Percentiles rank a stretch among this genome's conserved stretches.
These are phyloP conservation scores for Timema podura DNA, from an alignment of 2,888 invertebrate species.

Conservation along the genomic window DNA sequence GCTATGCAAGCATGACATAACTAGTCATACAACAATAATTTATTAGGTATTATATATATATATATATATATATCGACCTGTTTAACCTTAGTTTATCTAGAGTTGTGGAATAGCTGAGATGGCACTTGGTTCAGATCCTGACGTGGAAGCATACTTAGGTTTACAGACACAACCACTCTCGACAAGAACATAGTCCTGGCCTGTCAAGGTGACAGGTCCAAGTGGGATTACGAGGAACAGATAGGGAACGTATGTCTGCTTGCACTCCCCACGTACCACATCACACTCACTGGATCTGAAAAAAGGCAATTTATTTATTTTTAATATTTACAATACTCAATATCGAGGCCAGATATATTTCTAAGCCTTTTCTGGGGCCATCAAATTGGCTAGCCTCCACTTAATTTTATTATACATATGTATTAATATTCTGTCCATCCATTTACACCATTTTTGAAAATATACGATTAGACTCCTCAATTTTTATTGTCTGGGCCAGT, in stretches of 20 bases:
- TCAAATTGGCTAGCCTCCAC: too few relatives aligned
- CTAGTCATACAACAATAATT: too few relatives aligned
- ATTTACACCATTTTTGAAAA: too few relatives aligned
- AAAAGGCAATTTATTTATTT: conserved; percentile 33
- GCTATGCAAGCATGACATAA: too few relatives aligned
- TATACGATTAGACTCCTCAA: too few relatives aligned
- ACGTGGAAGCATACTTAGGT: conserved; percentile 50
- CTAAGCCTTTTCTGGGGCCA: too few relatives aligned
- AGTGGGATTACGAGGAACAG: conserved; percentile 85
- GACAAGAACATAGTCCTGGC: conserved; percentile 91
- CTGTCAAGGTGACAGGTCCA: conserved; percentile 85
- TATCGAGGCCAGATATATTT: too few relatives aligned
- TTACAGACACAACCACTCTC: conserved; percentile 91
- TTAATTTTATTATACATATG: too few relatives aligned
- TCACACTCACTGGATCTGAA: conserved; percentile 84
- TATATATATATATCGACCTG: too few relatives aligned
- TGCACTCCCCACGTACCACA: conserved; percentile 82
- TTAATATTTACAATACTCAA: background rate
- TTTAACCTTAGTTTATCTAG: background rate
- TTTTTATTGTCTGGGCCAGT: too few relatives aligned
- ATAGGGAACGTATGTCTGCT: conserved; percentile 89
- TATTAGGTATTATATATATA: too few relatives aligned
- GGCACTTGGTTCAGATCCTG: conserved; percentile 22
- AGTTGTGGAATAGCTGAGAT: conserved; percentile 24
- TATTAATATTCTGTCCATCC: too few relatives aligned